These are phyloP conservation scores for Lipotes vexillifer DNA, from an alignment of 2,113 vertebrate genomes.

Conservation along the genomic window DNA sequence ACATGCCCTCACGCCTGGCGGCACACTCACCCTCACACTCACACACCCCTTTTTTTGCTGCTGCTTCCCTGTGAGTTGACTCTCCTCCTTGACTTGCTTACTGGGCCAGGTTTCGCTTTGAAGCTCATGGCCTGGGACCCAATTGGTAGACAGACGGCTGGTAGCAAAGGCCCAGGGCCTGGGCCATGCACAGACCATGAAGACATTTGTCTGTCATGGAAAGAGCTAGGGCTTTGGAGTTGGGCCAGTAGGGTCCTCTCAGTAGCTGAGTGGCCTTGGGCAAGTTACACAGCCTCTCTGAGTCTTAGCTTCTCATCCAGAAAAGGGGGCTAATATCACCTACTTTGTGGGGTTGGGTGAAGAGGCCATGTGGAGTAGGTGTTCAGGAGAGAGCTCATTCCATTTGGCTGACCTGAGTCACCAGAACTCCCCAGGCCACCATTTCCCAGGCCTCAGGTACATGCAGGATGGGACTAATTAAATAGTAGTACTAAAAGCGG, in stretches of 20 bases:
- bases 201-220: fast-evolving
- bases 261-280: not conserved
- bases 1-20: not conserved
- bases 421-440: not conserved
- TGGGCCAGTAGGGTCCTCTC: not conserved
- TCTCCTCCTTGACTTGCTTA: not conserved
- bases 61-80: not conserved
- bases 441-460: not conserved
- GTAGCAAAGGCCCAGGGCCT: not conserved
- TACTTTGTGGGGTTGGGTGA: not conserved
- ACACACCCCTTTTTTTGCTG: too few species aligned
- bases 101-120: not conserved
- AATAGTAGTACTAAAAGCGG: not conserved
- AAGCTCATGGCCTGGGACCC: not conserved
- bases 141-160: not conserved
- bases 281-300: not conserved
- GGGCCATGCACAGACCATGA: not conserved
- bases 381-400: not conserved
- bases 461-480: not conserved
- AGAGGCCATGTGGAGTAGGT: not conserved
- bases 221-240: not conserved
- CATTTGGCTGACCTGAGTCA: not conserved
- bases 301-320: not conserved
- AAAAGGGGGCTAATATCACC: not conserved
- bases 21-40: not conserved